These are phyloP conservation scores for Dolichopus griseipennis DNA, from an alignment of 2,888 invertebrate genomes.

Conservation along the genomic window DNA sequence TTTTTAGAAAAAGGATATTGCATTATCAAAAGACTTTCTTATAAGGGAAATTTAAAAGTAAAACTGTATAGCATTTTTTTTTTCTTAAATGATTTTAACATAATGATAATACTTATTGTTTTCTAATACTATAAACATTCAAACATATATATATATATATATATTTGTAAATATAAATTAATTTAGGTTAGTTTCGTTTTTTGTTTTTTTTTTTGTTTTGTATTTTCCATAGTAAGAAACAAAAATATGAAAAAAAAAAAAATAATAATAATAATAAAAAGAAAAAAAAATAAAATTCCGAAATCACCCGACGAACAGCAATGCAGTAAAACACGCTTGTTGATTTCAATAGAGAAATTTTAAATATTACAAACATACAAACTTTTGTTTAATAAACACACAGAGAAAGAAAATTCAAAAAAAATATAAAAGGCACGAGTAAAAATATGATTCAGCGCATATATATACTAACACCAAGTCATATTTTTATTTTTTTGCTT, in stretches of 20 bases:
- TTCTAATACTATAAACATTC: background rate
- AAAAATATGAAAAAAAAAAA: background rate
- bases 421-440: conserved; percentile 14
- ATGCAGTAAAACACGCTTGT: conserved; percentile 28
- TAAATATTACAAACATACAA: background rate
- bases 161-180: background rate
- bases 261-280: background rate
- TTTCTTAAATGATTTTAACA: no score
- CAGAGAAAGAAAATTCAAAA: background rate
- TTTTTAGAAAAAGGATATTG: no score
- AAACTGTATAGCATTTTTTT: no score
- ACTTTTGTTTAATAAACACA: conserved; percentile 7
- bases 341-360: conserved; percentile 19
- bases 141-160: background rate
- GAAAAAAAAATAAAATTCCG: conserved; percentile 5
- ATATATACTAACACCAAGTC: background rate
- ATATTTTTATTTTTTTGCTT: no score
- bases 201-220: no score
- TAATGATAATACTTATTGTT: no score
- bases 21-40: no score
- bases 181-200: background rate
- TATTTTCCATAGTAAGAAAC: background rate
- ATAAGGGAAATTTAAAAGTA: no score
- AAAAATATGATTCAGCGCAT: conserved; percentile 16
- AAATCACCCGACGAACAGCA: conserved; percentile 22